Evolutionary conservation across 2,888 invertebrate genomes (phyloP).

Genomic region (Polyommatus iphigenia): DNA sequence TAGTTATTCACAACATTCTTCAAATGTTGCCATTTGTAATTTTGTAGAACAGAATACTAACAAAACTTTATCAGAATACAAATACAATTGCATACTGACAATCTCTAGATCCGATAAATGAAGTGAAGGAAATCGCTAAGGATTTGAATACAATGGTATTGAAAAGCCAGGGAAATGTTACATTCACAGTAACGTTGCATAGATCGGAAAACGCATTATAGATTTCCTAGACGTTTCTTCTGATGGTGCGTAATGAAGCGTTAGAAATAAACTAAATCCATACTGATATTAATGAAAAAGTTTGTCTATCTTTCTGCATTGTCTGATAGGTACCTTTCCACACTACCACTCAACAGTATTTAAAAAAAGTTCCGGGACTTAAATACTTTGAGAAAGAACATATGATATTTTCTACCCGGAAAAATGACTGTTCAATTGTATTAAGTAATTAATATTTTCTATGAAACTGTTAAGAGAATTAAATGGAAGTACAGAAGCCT

Average conservation of each 20-base stretch:
- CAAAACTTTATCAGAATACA: background rate
- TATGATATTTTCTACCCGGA: too few species aligned
- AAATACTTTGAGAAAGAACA: too few species aligned
- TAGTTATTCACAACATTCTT: background rate
- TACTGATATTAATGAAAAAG: too few species aligned
- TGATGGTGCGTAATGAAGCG: background rate
- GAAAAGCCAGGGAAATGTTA: background rate
- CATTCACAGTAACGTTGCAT: conserved; percentile 10
- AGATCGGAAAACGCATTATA: background rate
- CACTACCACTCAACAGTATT: too few species aligned
- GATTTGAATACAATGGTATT: conserved; percentile 15
- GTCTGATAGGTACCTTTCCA: too few species aligned
- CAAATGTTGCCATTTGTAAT: background rate
- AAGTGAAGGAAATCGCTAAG: background rate
- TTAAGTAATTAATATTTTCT: too few species aligned
- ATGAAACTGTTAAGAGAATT: too few species aligned
- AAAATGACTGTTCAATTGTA: too few species aligned
- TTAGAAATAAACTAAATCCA: too few species aligned
- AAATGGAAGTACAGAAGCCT: too few species aligned
- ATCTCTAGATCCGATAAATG: background rate
- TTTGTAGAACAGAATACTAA: background rate
- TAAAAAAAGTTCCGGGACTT: too few species aligned
- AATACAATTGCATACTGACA: background rate
- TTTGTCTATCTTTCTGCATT: too few species aligned
- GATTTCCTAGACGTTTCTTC: background rate